Conservation (phyloP, 2,113 vertebrate species). For the Myocastor coypus region DNA sequence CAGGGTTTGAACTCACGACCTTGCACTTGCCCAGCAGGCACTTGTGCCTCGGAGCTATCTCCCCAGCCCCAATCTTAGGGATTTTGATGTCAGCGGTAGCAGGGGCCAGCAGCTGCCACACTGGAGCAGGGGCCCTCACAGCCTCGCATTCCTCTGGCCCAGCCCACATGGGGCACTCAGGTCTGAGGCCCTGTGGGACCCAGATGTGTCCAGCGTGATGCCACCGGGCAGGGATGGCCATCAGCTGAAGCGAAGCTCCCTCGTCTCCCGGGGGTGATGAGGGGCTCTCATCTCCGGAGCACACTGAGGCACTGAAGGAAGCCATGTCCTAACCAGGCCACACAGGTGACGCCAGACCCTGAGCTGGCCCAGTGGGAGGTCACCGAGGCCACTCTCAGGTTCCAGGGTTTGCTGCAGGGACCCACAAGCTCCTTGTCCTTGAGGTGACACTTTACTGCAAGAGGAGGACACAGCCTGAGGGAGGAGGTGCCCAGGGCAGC, state of each 20-base stretch:
- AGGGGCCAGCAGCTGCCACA: rapidly evolving
- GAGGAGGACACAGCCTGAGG: background rate
- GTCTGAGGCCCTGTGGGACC: rapidly evolving
- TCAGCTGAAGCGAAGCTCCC: background rate
- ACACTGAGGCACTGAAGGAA: background rate
- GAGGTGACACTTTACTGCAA: background rate
- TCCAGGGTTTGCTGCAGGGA: background rate
- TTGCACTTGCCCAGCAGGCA: no score
- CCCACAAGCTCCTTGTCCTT: background rate
- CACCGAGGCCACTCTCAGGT: background rate
- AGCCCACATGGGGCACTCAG: rapidly evolving
- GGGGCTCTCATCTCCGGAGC: background rate
- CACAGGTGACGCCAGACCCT: background rate
- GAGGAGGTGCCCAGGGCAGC: rapidly evolving
- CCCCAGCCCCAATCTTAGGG: background rate
- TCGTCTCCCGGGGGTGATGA: background rate
- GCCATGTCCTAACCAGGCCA: no score
- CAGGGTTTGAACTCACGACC: no score
- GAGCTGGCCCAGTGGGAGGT: background rate
- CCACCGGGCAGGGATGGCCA: background rate
- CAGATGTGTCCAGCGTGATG: background rate
- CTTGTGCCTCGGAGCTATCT: no score
- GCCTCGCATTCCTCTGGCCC: background rate
- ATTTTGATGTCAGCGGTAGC: background rate
- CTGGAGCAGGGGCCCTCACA: rapidly evolving